phyloP scores from a whole-genome alignment of 2,888 invertebrate species.

The Schrankia costaestrigalis region DNA sequence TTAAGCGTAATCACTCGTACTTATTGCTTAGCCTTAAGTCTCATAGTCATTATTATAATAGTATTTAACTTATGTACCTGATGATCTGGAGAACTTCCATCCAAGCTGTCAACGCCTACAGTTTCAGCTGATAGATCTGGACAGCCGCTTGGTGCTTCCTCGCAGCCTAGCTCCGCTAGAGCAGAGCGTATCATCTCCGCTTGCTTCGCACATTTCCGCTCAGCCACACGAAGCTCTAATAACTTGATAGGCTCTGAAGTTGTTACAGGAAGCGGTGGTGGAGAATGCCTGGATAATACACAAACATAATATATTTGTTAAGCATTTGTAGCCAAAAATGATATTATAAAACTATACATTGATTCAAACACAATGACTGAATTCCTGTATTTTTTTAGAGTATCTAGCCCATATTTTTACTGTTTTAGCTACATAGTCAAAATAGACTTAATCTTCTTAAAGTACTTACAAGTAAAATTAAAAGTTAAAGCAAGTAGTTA shows the following conservation, averaged over 20 bases:
- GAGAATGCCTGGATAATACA: conserved; percentile 58
- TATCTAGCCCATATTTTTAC: no score
- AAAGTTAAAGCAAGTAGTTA: no score
- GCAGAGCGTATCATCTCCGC: conserved; percentile 91
- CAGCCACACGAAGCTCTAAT: conserved; percentile 89
- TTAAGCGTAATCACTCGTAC: no score
- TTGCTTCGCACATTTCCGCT: conserved; percentile 90
- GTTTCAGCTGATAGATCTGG: conserved; percentile 90
- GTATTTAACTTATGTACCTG: conserved; percentile 83
- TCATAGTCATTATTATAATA: no score
- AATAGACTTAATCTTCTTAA: no score
- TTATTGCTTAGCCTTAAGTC: no score
- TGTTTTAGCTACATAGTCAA: no score
- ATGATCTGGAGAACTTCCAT: conserved; percentile 83
- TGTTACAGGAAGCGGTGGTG: conserved; percentile 71
- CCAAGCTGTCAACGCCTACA: conserved; percentile 81
- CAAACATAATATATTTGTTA: not conserved
- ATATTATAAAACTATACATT: no score
- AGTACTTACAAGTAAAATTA: no score
- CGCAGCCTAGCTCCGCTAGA: conserved; percentile 92
- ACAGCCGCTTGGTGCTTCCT: conserved; percentile 92
- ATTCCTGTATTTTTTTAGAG: no score
- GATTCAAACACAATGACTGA: no score
- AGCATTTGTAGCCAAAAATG: not conserved
- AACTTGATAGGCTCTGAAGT: conserved; percentile 85